Base-by-base conservation (phyloP, 2,113 vertebrate species). In the Chrysochloris asiatica region DNA sequence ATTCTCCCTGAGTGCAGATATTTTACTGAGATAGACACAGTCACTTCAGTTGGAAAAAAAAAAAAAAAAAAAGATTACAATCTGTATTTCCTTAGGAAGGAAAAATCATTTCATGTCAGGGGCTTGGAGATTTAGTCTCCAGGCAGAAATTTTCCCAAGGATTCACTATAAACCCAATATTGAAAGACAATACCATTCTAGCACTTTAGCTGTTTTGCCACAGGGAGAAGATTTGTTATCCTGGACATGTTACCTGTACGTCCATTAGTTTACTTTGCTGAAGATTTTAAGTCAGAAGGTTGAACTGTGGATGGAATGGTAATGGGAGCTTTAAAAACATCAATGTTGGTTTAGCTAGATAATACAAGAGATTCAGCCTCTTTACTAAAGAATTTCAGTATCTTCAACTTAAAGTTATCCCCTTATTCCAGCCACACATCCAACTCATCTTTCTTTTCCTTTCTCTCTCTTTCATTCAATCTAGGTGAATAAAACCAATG, bases 1-100 rank as follows among this genome's bases (percentile, higher is more conserved):
- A 89, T 89, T 89, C 56, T 91, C 94, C 93, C 95, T 87, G 6
- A 10, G 89, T 82, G 87, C 61, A 92, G 81, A 78, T 92, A 91
- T 93, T 92, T 95, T 79, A 89, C 4, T 33, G n/a, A 48, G 72
- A 69, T 56, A n/a, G 73, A 81, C 81, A 91, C 19, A 72, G 61
- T 77, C 85, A 54, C 73, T 92, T 89, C 67, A 71, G 38, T 6
- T 88, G 84, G 28, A 4, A 54, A 87, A 88, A 88, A 86, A 26
- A 50, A 88, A 88, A 86, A 26, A 50, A 88, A 93, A 91, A 91
- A 81, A 95, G 87, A 38, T 65, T 89, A 82, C 82, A 84, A 71
- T 77, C 47, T 94, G 61, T 92, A 77, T 63, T 93, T 95, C 81
- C 72, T 77, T 87, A 79, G 83, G 56, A 93, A 94, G 52, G 80